Evolutionary conservation across 2,797 vertebrate genomes (phyloP).

Genomic region (Galago senegalensis): DNA sequence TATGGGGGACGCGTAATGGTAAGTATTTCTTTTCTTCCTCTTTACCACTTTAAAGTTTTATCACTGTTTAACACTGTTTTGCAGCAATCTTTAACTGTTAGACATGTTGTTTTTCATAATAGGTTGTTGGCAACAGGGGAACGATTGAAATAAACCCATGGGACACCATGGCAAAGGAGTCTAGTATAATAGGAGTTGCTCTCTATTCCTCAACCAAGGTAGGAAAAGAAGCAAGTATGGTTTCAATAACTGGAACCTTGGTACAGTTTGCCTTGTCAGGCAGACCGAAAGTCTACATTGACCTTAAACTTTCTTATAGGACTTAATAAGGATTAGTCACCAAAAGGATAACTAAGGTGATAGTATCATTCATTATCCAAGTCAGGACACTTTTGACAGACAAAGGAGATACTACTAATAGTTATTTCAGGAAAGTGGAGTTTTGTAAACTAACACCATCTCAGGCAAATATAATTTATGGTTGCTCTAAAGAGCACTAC

Average conservation of each 20-base stretch:
- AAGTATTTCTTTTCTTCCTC: conserved; percentile 74
- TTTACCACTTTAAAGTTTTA: not conserved
- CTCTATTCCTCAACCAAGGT: conserved; percentile 92
- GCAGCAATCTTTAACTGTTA: not conserved
- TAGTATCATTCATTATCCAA: not conserved
- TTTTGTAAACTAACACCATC: not conserved
- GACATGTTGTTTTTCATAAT: not conserved
- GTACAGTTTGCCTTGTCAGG: not conserved
- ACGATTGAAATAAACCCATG: conserved; percentile 94
- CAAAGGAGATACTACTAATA: not conserved
- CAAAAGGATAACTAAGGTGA: not conserved
- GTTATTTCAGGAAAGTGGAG: not conserved
- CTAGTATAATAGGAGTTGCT: conserved; percentile 93
- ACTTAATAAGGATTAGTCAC: not conserved
- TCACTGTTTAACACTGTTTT: not conserved
- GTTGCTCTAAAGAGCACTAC: not conserved
- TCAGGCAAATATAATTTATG: not conserved
- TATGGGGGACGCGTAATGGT: conserved; percentile 93
- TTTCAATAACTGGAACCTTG: not conserved
- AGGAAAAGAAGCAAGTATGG: conserved; percentile 57
- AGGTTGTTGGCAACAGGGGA: conserved; percentile 95
- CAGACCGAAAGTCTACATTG: not conserved
- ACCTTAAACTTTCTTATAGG: not conserved
- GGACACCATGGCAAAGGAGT: conserved; percentile 94
- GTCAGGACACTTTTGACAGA: conserved; percentile 27